Percentiles rank a stretch among this genome's conserved stretches.
These are phyloP conservation scores for Stenchaetothrips biformis DNA, from an alignment of 2,888 invertebrate genomes.

Conservation along the genomic window DNA sequence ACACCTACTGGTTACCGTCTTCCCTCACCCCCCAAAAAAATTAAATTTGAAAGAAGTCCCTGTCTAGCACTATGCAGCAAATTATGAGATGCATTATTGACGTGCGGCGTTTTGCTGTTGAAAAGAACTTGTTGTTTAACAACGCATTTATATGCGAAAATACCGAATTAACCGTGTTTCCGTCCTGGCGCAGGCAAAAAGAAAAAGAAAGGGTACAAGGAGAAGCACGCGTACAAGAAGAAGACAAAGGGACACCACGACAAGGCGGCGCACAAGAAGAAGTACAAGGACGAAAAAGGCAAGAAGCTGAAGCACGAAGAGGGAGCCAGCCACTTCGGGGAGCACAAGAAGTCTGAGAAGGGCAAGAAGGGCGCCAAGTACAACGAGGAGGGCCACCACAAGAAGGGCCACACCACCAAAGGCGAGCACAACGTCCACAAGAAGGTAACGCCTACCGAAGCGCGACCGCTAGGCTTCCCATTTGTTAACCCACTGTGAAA, in stretches of 20 bases:
- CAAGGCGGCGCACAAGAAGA: slow-evolving; percentile 59
- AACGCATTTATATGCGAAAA: no score
- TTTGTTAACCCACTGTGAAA: no score
- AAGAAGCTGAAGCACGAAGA: slow-evolving; percentile 58
- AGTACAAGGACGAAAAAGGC: slow-evolving; percentile 60
- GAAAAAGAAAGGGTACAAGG: slow-evolving; percentile 64
- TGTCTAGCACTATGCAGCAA: no score
- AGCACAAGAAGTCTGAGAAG: slow-evolving; percentile 62
- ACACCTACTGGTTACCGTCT: no score
- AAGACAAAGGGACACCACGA: slow-evolving; percentile 63
- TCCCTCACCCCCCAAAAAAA: no score
- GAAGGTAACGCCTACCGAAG: slow-evolving; percentile 49
- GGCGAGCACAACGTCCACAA: slow-evolving; percentile 70
- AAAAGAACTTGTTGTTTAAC: no score
- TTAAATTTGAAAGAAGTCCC: no score
- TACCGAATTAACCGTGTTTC: no score
- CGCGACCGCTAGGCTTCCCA: no score
- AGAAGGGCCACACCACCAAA: slow-evolving; percentile 69
- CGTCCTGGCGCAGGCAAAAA: slow-evolving; percentile 47
- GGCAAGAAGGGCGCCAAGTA: slow-evolving; percentile 55
- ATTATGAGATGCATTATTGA: no score
- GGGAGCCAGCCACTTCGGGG: slow-evolving; percentile 60
- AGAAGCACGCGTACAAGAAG: slow-evolving; percentile 57
- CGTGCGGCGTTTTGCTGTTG: no score
- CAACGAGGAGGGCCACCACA: slow-evolving; percentile 57